These are phyloP conservation scores for Acleris holmiana DNA, from an alignment of 2,888 invertebrate species.

Conservation along the genomic window DNA sequence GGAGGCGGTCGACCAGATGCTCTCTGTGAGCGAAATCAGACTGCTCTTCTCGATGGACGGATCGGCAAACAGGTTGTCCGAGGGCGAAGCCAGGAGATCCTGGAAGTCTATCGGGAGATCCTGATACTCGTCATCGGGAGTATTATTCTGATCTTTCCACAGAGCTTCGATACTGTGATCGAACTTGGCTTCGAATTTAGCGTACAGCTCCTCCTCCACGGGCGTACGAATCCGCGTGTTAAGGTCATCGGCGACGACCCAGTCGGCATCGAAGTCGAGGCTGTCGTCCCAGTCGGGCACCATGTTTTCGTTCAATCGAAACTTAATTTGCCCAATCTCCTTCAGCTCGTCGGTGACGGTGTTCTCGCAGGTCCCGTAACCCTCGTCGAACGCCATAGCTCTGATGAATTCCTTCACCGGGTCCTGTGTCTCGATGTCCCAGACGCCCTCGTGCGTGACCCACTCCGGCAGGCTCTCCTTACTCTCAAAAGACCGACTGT, in stretches of 20 bases:
- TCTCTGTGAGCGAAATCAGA: slow-evolving; percentile 64
- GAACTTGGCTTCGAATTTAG: slow-evolving; percentile 87
- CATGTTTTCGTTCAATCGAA: slow-evolving; percentile 56
- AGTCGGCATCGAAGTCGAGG: slow-evolving; percentile 62
- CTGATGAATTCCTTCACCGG: slow-evolving; percentile 78
- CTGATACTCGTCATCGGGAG: slow-evolving; percentile 83
- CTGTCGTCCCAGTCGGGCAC: slow-evolving; percentile 73
- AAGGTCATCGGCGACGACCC: slow-evolving; percentile 64
- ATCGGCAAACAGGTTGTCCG: slow-evolving; percentile 76
- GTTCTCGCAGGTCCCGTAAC: slow-evolving; percentile 81
- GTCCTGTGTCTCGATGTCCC: slow-evolving; percentile 80
- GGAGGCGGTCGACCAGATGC: slow-evolving; percentile 62
- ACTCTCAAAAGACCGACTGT: slow-evolving; percentile 74
- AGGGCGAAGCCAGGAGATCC: slow-evolving; percentile 84
- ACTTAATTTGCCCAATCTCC: slow-evolving; percentile 55
- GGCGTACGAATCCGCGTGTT: slow-evolving; percentile 51
- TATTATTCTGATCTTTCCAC: slow-evolving; percentile 84
- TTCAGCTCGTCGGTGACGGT: slow-evolving; percentile 72
- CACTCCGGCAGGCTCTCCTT: slow-evolving; percentile 81
- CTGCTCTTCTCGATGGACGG: slow-evolving; percentile 67
- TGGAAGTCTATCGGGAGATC: slow-evolving; percentile 86
- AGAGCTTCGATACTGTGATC: slow-evolving; percentile 87
- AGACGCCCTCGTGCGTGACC: slow-evolving; percentile 80
- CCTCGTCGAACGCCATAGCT: slow-evolving; percentile 77
- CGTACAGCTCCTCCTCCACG: slow-evolving; percentile 81